phyloP scores from a whole-genome alignment of 2,888 invertebrate species.

The Dynastes tityus region DNA sequence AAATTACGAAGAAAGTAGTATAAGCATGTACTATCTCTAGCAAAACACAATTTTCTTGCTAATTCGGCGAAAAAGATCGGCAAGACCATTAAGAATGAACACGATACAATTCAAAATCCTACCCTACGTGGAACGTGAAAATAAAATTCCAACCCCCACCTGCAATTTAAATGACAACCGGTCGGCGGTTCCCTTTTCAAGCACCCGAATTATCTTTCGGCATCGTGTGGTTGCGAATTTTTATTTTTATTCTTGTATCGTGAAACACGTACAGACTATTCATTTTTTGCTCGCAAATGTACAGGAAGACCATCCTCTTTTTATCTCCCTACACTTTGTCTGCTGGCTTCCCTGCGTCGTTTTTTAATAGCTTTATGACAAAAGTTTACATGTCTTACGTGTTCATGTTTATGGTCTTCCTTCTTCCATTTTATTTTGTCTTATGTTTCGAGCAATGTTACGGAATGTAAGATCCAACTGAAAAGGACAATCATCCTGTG shows the following conservation, averaged over 20 bases:
- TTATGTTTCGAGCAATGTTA: neutral
- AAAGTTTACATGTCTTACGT: conserved; percentile 28
- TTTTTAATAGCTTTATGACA: conserved; percentile 40
- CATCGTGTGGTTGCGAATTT: neutral
- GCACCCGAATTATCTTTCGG: neutral
- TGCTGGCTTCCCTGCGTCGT: neutral
- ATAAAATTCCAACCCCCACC: too few species aligned
- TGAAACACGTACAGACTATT: conserved; percentile 26
- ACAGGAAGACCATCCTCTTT: neutral
- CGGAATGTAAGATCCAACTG: neutral
- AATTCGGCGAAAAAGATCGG: too few species aligned
- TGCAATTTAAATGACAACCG: too few species aligned
- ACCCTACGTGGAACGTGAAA: too few species aligned
- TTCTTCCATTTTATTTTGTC: neutral
- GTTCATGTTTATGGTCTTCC: conserved; percentile 14
- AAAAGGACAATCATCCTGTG: too few species aligned
- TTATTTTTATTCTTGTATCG: neutral
- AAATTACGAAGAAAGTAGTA: too few species aligned
- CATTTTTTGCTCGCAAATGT: conserved; percentile 21
- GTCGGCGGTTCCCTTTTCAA: too few species aligned
- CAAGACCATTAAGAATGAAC: too few species aligned
- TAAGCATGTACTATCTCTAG: too few species aligned
- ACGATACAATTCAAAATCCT: too few species aligned
- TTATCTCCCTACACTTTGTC: conserved; percentile 5
- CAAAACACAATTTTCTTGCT: too few species aligned